phyloP scores from a whole-genome alignment of 1,140 invertebrate genomes.

The Micrasema longulum region DNA sequence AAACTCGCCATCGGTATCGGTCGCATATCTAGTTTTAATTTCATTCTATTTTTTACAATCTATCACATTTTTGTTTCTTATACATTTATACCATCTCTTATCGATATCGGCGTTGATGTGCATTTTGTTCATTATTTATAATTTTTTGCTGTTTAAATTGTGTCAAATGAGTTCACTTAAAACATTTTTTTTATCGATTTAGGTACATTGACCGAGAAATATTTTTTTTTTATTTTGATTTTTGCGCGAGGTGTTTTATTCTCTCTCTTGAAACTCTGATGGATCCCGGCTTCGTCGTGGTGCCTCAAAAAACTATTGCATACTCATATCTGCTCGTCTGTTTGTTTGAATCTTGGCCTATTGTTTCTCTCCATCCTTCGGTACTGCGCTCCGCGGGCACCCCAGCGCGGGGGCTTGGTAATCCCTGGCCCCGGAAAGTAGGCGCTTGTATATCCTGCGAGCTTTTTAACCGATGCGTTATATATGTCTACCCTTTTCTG shows the following conservation, averaged over 20 bases:
- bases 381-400: slow-evolving; percentile 1
- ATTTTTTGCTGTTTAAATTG: not conserved
- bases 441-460: slow-evolving; percentile 42
- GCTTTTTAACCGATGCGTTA: slow-evolving; percentile 36
- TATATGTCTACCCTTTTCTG: too few species aligned
- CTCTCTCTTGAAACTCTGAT: slow-evolving; percentile 7
- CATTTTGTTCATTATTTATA: not conserved
- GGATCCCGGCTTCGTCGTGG: slow-evolving; percentile 16
- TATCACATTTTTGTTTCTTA: too few species aligned
- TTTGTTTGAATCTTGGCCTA: slow-evolving; percentile 29
- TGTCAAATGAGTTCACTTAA: not conserved
- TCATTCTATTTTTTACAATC: too few species aligned
- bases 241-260: not conserved
- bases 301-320: not conserved
- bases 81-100: not conserved
- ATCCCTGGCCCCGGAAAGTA: slow-evolving; percentile 2
- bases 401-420: not conserved
- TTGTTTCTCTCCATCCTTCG: slow-evolving; percentile 17
- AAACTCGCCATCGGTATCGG: too few species aligned
- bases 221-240: too few species aligned
- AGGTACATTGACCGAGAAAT: not conserved
- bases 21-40: too few species aligned
- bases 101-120: not conserved
- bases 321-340: slow-evolving; percentile 19
- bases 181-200: not conserved